Percentiles rank a stretch among this genome's conserved stretches.
These are phyloP conservation scores for Therioaphis trifolii DNA, from an alignment of 2,888 invertebrate genomes.

Conservation along the genomic window DNA sequence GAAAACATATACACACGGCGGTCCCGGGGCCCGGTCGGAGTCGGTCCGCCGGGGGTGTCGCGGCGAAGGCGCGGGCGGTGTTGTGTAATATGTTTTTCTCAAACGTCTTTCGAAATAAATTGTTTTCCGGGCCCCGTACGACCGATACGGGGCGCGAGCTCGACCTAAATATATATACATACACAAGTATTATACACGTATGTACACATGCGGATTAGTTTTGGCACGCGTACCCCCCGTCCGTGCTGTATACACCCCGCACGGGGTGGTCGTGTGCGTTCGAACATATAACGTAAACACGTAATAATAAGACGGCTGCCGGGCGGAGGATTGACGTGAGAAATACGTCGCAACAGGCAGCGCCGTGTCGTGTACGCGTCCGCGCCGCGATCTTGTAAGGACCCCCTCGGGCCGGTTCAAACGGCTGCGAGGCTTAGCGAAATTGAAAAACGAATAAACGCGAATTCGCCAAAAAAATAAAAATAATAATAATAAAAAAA, in stretches of 20 bases:
- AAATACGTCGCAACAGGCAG: too few relatives aligned
- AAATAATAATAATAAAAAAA: too few relatives aligned
- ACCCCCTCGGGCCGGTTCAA: too few relatives aligned
- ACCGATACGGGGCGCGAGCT: background rate
- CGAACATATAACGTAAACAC: too few relatives aligned
- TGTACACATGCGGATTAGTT: slow-evolving; percentile 42
- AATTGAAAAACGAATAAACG: too few relatives aligned
- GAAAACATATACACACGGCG: slow-evolving; percentile 27
- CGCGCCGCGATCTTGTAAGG: too few relatives aligned
- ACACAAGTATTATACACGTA: background rate
- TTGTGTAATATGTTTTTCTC: slow-evolving; percentile 50
- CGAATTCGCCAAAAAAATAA: too few relatives aligned
- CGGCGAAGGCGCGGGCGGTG: background rate
- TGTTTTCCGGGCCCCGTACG: slow-evolving; percentile 27
- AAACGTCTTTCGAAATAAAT: slow-evolving; percentile 55
- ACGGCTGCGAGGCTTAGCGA: too few relatives aligned
- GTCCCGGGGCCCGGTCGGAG: slow-evolving; percentile 5
- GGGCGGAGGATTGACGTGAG: too few relatives aligned
- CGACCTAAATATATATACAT: slow-evolving; percentile 26
- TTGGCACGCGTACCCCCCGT: background rate
- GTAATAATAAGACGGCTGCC: too few relatives aligned
- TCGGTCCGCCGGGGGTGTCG: too few relatives aligned
- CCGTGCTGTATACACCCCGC: background rate
- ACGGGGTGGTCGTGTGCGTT: background rate
- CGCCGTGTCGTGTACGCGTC: too few relatives aligned